These are phyloP conservation scores for Hiodon alosoides DNA, from an alignment of 2,113 vertebrate genomes.

Conservation along the genomic window DNA sequence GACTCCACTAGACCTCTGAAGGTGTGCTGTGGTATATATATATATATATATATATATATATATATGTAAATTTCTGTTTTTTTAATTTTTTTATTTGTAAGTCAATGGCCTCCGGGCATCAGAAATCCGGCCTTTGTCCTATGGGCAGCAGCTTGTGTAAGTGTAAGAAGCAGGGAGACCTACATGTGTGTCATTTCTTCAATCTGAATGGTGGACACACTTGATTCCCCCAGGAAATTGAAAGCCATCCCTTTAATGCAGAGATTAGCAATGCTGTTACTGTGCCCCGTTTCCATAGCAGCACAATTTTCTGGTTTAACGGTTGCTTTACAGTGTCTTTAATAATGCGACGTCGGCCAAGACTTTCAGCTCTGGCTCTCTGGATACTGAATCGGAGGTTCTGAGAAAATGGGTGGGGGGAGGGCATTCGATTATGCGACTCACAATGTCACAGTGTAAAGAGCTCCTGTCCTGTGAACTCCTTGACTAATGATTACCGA, in stretches of 20 bases:
- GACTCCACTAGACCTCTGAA: too few species aligned
- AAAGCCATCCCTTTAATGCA: conserved; percentile 19
- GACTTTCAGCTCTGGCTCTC: conserved; percentile 7
- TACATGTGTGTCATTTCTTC: conserved; percentile 15
- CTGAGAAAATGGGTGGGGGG: background rate
- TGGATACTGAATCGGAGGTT: conserved; percentile 13
- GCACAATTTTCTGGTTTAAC: conserved; percentile 25
- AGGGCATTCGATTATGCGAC: too few species aligned
- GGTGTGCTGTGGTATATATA: too few species aligned
- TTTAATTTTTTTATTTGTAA: background rate
- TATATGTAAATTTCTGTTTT: too few species aligned
- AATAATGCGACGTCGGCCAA: conserved; percentile 23
- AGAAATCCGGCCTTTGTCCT: background rate
- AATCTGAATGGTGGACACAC: background rate
- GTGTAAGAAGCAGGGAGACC: background rate
- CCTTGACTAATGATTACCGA: too few species aligned
- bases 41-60: too few species aligned
- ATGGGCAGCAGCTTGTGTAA: background rate
- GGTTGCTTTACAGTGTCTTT: conserved; percentile 18
- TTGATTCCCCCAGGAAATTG: conserved; percentile 15
- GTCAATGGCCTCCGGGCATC: background rate
- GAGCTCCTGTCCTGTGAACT: too few species aligned
- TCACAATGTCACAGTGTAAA: too few species aligned
- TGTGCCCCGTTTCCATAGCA: conserved; percentile 25
- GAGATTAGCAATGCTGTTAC: conserved; percentile 20